Evolutionary conservation across 2,888 invertebrate genomes (phyloP), one percentile per base, ranked within the genome.

Genomic region (Villa cingulata): DNA sequence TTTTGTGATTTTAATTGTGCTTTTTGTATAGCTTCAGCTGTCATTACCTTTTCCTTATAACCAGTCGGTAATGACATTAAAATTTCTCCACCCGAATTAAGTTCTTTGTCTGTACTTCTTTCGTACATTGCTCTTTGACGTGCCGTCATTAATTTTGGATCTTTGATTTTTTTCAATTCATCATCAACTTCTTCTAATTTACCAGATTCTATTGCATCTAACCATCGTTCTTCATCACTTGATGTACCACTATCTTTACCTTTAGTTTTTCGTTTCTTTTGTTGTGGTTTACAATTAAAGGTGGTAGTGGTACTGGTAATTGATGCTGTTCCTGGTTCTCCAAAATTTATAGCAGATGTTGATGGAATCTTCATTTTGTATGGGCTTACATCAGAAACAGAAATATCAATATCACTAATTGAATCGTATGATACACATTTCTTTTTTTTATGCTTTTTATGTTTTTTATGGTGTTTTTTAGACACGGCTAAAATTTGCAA

Each of bases 81-180:
- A 10, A 79, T 74, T 70, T 83, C 83, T 51, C 76, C 72, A 46
- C 75, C 72, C 7, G 7, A 23, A 23, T 23, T 23, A 23, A 23
- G 7, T 23, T 23, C 23, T 0, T 81, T 74, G 56, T 83, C 85
- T 49, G 87, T 86, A 32, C 79, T 81, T 54, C 91, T 77, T 65
- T 92, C 92, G 58, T 92, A 84, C 83, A 94, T 86, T 0, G 95
- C 92, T 59, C 92, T 74, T 70, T 95, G 95, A 51, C 95, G 76
- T 1, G 94, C 92, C 16, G 95, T 95, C 87, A 95, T 89, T 62
- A 94, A 73, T 63, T 88, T 87, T 0, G 92, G 92, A 71, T 94
- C 91, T 69, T 91, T 92, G 43, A 91, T 89, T 71, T 90, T 90
- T 60, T 90, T 90, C 10, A 94, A 66, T 65, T 91, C 91, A n/a